A percentile compares a stretch with the other conserved stretches of the same genome.
Evolutionary conservation across 2,113 vertebrate species (phyloP).

Genomic region (Nematolebias whitei): DNA sequence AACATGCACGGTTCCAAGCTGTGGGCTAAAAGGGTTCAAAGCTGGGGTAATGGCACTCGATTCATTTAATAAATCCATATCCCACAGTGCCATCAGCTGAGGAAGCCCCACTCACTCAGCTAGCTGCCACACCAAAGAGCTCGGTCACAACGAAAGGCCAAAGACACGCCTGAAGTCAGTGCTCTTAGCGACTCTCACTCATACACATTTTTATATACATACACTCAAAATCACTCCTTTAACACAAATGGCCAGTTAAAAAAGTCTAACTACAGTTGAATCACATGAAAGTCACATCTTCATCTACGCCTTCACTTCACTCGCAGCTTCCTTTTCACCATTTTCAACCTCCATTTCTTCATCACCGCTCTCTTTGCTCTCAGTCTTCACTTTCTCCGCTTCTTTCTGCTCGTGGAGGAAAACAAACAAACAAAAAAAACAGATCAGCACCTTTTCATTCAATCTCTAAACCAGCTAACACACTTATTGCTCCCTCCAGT

Average conservation of each 20-base stretch:
- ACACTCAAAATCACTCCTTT: conserved; percentile 44
- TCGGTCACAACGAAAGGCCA: conserved; percentile 40
- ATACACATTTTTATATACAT: conserved; percentile 16
- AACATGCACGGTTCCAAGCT: conserved; percentile 55
- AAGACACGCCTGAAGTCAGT: conserved; percentile 46
- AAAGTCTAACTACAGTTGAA: conserved; percentile 62
- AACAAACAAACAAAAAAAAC: not conserved
- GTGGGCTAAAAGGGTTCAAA: conserved; percentile 18
- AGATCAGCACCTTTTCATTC: conserved; percentile 1
- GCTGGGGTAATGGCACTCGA: conserved; percentile 13
- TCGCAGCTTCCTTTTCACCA: conserved; percentile 55
- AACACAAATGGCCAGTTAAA: conserved; percentile 69
- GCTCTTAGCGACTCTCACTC: conserved; percentile 28
- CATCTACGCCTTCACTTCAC: conserved; percentile 61
- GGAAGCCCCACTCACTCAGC: conserved; percentile 35
- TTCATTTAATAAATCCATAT: conserved; percentile 30
- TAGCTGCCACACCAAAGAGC: conserved; percentile 63
- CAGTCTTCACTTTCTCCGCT: conserved; percentile 46
- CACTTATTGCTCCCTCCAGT: conserved; percentile 34
- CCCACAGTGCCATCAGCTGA: conserved; percentile 39
- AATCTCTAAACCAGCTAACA: too few relatives aligned
- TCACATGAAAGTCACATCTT: conserved; percentile 12
- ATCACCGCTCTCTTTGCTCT: conserved; percentile 40
- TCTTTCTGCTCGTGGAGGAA: conserved; percentile 66
- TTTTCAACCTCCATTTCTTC: conserved; percentile 75